Evolutionary conservation across 2,797 vertebrate genomes (phyloP).

Genomic region (Esox masquinongy): DNA sequence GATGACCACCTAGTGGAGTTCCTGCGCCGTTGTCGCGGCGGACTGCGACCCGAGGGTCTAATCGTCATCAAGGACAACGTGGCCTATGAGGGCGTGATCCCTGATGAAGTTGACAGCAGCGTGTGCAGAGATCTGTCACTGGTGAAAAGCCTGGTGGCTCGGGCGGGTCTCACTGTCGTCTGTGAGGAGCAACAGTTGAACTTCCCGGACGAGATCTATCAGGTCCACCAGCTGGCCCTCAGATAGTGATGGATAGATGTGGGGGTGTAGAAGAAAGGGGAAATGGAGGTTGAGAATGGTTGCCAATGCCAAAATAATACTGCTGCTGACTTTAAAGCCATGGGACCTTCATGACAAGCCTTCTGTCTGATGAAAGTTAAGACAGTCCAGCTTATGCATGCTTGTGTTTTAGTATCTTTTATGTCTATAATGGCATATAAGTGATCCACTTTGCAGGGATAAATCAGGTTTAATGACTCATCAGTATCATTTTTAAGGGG

Average conservation of each 20-base stretch:
- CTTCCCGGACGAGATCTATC: constrained; percentile 95
- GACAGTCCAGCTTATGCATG: constrained; percentile 8
- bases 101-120: constrained; percentile 96
- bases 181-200: constrained; percentile 87
- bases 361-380: neutral
- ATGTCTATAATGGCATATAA: neutral
- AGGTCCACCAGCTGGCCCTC: constrained; percentile 90
- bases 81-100: constrained; percentile 90
- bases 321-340: neutral
- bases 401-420: neutral
- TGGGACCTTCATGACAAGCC: neutral
- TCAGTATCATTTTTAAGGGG: neutral
- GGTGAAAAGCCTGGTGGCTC: constrained; percentile 75
- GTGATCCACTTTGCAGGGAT: constrained; percentile 4
- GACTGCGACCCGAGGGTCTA: constrained; percentile 85
- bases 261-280: neutral
- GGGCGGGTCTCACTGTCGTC: constrained; percentile 82
- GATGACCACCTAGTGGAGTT: constrained; percentile 89
- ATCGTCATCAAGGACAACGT: constrained; percentile 97
- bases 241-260: constrained; percentile 71
- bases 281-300: neutral
- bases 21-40: constrained; percentile 82
- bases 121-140: constrained; percentile 87
- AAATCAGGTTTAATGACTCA: constrained; percentile 2
- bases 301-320: neutral